Evolutionary conservation across 2,113 vertebrate genomes (phyloP).

Genomic region (Petaurus breviceps): DNA sequence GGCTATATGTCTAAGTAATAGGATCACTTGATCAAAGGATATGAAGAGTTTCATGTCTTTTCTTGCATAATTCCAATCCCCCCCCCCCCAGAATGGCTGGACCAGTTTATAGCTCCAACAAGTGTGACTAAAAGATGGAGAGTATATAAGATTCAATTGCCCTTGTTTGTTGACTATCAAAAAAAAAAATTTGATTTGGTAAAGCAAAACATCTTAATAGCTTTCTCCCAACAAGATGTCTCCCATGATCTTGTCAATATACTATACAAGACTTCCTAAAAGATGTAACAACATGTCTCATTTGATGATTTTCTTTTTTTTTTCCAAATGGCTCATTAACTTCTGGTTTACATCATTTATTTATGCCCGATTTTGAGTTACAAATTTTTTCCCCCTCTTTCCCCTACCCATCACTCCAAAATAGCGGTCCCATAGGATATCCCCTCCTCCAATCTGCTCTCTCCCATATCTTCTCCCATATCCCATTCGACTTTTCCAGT

Average conservation of each 20-base stretch:
- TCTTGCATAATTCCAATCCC: background rate
- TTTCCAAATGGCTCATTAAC: no score
- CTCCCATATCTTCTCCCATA: no score
- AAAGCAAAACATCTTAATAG: background rate
- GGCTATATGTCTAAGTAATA: background rate
- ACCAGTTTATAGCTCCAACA: background rate
- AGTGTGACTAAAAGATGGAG: background rate
- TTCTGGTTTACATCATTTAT: no score
- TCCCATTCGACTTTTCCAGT: no score
- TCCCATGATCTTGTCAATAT: background rate
- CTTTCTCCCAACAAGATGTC: background rate
- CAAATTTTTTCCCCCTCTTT: no score
- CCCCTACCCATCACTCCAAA: no score
- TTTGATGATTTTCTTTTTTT: background rate
- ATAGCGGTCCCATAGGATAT: no score
- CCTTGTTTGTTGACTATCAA: background rate
- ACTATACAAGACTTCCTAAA: background rate
- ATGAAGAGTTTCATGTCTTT: background rate
- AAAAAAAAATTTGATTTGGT: background rate
- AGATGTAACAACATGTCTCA: background rate
- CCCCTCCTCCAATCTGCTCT: no score
- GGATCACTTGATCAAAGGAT: background rate
- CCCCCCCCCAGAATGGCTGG: background rate
- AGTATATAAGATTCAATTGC: background rate
- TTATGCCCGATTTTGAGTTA: no score